A percentile compares a stretch with the other conserved stretches of the same genome.
Conservation (phyloP, 2,797 vertebrate genomes). For the Pyrrhura leucotis region DNA sequence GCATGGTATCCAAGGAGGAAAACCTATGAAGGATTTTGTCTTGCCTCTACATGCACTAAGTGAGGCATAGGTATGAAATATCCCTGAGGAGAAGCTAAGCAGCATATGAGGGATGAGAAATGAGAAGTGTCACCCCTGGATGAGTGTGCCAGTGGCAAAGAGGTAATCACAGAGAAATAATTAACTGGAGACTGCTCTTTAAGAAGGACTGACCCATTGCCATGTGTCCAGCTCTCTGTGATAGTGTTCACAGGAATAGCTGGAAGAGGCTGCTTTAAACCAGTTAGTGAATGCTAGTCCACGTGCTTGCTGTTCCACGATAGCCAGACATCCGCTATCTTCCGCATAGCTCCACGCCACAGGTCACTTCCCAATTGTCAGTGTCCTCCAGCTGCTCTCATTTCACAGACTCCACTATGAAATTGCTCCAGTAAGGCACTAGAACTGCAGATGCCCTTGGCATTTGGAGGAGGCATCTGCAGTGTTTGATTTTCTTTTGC, state of each 20-base stretch:
- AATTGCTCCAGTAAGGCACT: background rate
- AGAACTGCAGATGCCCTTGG: background rate
- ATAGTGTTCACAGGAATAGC: background rate
- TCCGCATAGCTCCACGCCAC: background rate
- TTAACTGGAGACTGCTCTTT: background rate
- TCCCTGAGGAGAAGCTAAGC: background rate
- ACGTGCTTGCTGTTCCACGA: background rate
- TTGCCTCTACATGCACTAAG: background rate
- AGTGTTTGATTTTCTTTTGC: constrained; percentile 8
- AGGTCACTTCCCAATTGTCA: constrained; percentile 16
- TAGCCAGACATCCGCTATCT: background rate
- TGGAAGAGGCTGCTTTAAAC: background rate
- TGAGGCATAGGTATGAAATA: background rate
- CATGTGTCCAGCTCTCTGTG: background rate
- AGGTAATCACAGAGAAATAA: background rate
- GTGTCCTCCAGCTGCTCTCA: background rate
- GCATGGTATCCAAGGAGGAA: background rate
- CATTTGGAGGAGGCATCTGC: background rate
- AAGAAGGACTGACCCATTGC: background rate
- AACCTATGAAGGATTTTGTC: background rate
- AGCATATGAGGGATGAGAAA: background rate
- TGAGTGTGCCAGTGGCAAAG: background rate
- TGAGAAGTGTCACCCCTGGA: background rate
- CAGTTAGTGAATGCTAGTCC: background rate
- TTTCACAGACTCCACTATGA: background rate